A percentile compares a stretch with the other conserved stretches of the same genome.
Evolutionary conservation across 2,113 vertebrate genomes (phyloP).

Genomic region (Lanius collurio): DNA sequence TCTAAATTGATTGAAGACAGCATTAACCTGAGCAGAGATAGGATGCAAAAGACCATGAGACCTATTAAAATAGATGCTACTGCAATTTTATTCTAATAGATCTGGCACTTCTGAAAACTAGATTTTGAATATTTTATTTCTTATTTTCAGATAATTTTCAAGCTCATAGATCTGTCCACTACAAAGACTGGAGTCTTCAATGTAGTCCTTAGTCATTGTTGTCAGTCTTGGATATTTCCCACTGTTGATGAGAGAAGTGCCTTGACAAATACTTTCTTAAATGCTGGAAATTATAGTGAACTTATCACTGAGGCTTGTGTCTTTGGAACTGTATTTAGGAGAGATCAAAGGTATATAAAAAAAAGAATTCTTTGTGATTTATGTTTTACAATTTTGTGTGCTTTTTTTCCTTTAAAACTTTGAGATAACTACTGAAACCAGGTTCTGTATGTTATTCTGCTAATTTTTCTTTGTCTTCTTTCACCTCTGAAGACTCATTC

Average conservation of each 20-base stretch:
- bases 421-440: background rate
- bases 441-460: background rate
- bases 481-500: slow-evolving; percentile 78
- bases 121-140: background rate
- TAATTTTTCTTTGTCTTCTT: slow-evolving; percentile 10
- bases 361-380: background rate
- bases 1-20: background rate
- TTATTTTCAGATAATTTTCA: slow-evolving; percentile 78
- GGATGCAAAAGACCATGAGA: background rate
- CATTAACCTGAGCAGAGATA: background rate
- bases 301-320: slow-evolving; percentile 87
- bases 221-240: slow-evolving; percentile 81
- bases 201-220: slow-evolving; percentile 84
- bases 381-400: background rate
- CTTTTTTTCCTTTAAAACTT: background rate
- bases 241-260: background rate
- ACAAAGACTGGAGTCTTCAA: slow-evolving; percentile 90
- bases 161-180: slow-evolving; percentile 87
- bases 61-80: background rate
- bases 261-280: slow-evolving; percentile 62
- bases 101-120: background rate
- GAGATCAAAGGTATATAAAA: slow-evolving; percentile 86
- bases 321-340: slow-evolving; percentile 89
- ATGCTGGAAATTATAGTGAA: slow-evolving; percentile 78
- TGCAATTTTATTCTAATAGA: background rate